Percentiles rank a stretch among this genome's conserved stretches.
Conservation (phyloP, 2,113 vertebrate genomes). For the Phrynosoma blainvillii region DNA sequence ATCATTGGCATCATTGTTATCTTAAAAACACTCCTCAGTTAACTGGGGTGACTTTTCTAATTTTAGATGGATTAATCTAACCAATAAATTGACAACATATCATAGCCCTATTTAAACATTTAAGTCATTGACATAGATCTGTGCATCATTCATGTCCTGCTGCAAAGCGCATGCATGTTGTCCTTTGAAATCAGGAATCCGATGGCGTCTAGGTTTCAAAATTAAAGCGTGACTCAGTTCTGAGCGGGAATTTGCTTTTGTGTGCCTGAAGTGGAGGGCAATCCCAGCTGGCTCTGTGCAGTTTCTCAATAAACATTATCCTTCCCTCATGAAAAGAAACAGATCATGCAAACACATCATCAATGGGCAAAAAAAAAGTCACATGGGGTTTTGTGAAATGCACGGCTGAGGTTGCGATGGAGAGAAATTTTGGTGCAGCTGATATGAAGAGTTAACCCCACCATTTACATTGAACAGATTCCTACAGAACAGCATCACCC, state of each 20-base stretch:
- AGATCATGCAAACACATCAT: constrained; percentile 1
- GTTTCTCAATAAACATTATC: constrained; percentile 11
- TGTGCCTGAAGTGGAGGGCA: neutral
- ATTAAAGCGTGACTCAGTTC: constrained; percentile 5
- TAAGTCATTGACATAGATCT: neutral
- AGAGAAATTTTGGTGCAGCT: neutral
- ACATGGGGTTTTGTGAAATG: neutral
- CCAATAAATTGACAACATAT: neutral
- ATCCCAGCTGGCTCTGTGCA: neutral
- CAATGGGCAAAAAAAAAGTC: neutral
- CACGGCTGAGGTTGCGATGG: neutral
- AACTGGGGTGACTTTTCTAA: too few relatives aligned
- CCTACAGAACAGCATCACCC: constrained; percentile 51
- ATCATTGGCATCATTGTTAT: too few relatives aligned
- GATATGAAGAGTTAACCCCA: constrained; percentile 14
- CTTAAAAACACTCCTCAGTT: too few relatives aligned
- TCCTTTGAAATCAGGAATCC: neutral
- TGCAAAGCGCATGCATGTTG: neutral
- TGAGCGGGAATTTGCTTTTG: neutral
- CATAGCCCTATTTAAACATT: neutral
- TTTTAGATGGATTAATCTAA: neutral
- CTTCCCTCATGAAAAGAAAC: constrained; percentile 13
- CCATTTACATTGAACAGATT: constrained; percentile 48
- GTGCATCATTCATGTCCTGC: neutral
- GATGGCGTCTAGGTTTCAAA: neutral